These are phyloP conservation scores for Sarcophaga peregrina DNA, from an alignment of 1,140 invertebrate genomes.

Conservation along the genomic window DNA sequence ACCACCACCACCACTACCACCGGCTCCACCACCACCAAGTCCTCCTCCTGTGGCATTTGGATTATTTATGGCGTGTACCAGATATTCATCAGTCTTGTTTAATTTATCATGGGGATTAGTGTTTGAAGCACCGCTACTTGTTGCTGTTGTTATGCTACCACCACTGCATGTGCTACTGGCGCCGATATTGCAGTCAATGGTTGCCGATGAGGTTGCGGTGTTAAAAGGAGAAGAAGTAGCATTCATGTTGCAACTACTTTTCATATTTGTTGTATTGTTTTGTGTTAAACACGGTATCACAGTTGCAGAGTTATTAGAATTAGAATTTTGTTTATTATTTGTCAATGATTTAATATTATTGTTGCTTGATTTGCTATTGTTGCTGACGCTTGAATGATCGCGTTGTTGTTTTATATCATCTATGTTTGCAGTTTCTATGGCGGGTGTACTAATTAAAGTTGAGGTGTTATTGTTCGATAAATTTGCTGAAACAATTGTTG, in stretches of 20 bases:
- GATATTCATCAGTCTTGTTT: slow-evolving; percentile 65
- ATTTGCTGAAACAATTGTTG: slow-evolving; percentile 37
- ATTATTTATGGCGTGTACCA: slow-evolving; percentile 51
- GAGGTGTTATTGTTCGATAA: slow-evolving; percentile 33
- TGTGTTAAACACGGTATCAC: slow-evolving; percentile 43
- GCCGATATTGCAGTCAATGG: background rate
- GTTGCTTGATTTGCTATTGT: slow-evolving; percentile 49
- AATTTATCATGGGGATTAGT: slow-evolving; percentile 50
- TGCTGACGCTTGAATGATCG: slow-evolving; percentile 8
- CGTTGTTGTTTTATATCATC: slow-evolving; percentile 26
- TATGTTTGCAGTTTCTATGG: slow-evolving; percentile 39
- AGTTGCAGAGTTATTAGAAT: slow-evolving; percentile 61
- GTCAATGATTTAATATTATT: slow-evolving; percentile 58
- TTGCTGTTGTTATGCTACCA: background rate
- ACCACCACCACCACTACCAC: slow-evolving; percentile 29
- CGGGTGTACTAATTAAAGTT: slow-evolving; percentile 27
- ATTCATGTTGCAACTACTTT: slow-evolving; percentile 67
- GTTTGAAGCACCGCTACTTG: background rate
- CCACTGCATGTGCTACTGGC: background rate
- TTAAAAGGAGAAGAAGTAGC: slow-evolving; percentile 72
- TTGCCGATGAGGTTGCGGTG: slow-evolving; percentile 32
- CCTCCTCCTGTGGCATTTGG: slow-evolving; percentile 45
- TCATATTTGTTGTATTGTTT: slow-evolving; percentile 62
- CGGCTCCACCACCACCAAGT: slow-evolving; percentile 41
- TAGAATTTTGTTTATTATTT: slow-evolving; percentile 59